Conservation (phyloP, 2,113 vertebrate species). For the Tinamus guttatus region DNA sequence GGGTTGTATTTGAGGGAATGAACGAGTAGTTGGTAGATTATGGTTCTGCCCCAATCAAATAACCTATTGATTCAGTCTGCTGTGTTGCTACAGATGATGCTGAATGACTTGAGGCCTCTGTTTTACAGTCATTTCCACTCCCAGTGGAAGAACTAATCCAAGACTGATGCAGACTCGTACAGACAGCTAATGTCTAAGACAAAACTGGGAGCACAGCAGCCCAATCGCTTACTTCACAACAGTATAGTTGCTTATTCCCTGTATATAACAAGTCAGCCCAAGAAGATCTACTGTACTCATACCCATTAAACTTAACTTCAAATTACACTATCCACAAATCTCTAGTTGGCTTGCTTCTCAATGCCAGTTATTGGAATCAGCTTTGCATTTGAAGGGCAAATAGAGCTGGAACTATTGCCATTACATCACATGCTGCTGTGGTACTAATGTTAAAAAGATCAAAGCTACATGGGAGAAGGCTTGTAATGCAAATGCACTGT, state of each 20-base stretch:
- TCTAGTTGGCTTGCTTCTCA: conserved; percentile 40
- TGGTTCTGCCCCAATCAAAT: background rate
- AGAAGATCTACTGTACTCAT: conserved; percentile 37
- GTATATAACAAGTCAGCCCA: conserved; percentile 16
- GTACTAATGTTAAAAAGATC: conserved; percentile 73
- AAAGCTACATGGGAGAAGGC: conserved; percentile 70
- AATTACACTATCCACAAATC: conserved; percentile 52
- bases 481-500: conserved; percentile 75
- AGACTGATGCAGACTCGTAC: background rate
- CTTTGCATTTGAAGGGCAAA: conserved; percentile 75
- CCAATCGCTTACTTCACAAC: background rate
- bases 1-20: background rate
- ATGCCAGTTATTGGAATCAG: conserved; percentile 54
- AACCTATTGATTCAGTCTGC: background rate
- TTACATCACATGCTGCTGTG: conserved; percentile 68
- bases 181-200: background rate
- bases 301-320: conserved; percentile 58
- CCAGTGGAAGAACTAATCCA: background rate
- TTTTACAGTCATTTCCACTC: background rate
- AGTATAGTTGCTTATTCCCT: background rate
- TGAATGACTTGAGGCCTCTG: background rate
- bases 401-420: conserved; percentile 69
- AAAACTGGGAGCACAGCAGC: background rate
- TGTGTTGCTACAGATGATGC: background rate
- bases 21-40: background rate